Evolutionary conservation across 2,797 vertebrate species (phyloP), one percentile per base, ranked within the genome.

Genomic region (Semotilus atromaculatus): DNA sequence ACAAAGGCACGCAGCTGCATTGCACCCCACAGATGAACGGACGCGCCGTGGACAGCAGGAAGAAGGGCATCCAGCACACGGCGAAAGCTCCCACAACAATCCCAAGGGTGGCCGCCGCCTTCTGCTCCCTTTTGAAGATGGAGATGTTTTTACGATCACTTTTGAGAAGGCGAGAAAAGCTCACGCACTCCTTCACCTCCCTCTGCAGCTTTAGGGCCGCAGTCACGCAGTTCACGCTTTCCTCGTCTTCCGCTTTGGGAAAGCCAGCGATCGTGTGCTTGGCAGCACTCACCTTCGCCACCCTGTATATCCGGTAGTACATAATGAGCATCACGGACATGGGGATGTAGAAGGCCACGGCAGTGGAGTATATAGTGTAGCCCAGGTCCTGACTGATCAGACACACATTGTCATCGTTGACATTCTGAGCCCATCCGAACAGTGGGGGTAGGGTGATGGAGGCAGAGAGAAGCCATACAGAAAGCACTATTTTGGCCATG

Each of bases 291-390:
- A 94, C 95, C 88, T 97, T 96, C 84, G 97, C 97, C 0, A 97
- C 97, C 82, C 97, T 94, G 92, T 96, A 99, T 86, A 99, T 99
- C 91, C 96, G 94, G 90, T 97, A 95, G 94, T 99, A 98, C 96
- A 98, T 99, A 92, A 98, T 96, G 21, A 99, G 92, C 97, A 99
- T 99, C 86, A 99, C 97, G 0, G 97, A 97, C 96, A 98, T 97
- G 36, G 97, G 97, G 89, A 99, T 98, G 89, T 99, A 99, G 92
- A 99, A 99, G 0, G 97, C 97, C 92, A 98, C 97, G 0, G 97
- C 97, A 0, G 97, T 98, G 48, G 97, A 99, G 93, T 99, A 99
- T 77, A 99, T 96, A 0, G 97, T 99, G 94, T 99, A 98, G 90
- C 97, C 97, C 0, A 98, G 96, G 90, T 98, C 97, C 93, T 99